phyloP scores from a whole-genome alignment of 2,888 invertebrate genomes.

The Cetonia aurata region DNA sequence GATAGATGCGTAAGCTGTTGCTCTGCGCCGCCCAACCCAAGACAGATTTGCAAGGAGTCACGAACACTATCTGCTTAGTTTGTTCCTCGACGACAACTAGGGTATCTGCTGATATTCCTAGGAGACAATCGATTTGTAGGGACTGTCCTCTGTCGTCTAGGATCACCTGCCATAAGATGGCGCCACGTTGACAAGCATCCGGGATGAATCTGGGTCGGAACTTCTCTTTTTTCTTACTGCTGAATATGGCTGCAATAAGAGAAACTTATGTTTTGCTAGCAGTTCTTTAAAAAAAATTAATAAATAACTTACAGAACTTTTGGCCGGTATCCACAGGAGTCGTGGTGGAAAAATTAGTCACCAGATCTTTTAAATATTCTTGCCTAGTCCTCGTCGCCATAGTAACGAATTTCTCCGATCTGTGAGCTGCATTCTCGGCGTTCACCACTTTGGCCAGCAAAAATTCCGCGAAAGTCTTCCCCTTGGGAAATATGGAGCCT shows the following conservation, averaged over 20 bases:
- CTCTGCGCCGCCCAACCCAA: constrained; percentile 74
- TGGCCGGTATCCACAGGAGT: constrained; percentile 86
- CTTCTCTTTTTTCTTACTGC: constrained; percentile 83
- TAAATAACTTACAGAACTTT: constrained; percentile 81
- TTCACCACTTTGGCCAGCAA: constrained; percentile 95
- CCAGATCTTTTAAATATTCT: constrained; percentile 95
- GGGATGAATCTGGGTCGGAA: constrained; percentile 79
- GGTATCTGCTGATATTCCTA: constrained; percentile 90
- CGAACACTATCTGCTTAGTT: constrained; percentile 86
- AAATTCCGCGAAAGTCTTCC: constrained; percentile 95
- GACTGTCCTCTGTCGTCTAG: constrained; percentile 78
- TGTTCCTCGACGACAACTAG: constrained; percentile 88
- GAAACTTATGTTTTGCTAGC: neutral
- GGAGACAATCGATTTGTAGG: constrained; percentile 78
- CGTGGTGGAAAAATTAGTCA: constrained; percentile 84
- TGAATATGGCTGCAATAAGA: constrained; percentile 68
- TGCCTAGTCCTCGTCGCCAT: constrained; percentile 97
- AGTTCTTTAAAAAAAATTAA: neutral
- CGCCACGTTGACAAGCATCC: constrained; percentile 81
- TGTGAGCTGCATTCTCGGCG: constrained; percentile 96
- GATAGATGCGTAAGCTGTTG: constrained; percentile 83
- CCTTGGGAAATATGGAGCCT: constrained; percentile 88
- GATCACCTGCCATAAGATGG: constrained; percentile 86
- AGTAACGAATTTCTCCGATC: constrained; percentile 95
- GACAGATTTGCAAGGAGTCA: constrained; percentile 85